These are phyloP conservation scores for Geopemphigus sp. DNA, from an alignment of 1,140 invertebrate species.

Conservation along the genomic window DNA sequence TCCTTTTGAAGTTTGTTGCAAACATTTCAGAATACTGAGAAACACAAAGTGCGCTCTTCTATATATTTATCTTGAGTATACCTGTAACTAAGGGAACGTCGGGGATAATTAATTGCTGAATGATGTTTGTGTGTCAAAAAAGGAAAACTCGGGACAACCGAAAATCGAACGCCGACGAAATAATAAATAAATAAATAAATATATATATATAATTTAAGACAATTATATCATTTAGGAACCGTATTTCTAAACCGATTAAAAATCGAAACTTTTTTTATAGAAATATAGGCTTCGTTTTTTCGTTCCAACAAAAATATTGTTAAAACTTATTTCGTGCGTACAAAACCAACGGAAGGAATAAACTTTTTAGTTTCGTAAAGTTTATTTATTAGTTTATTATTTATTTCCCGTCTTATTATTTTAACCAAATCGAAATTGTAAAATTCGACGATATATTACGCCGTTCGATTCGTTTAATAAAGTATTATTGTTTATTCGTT, in stretches of 20 bases:
- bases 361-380: too few relatives aligned
- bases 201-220: neutral
- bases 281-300: neutral
- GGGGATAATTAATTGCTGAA: neutral
- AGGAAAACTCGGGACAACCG: neutral
- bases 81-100: neutral
- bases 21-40: neutral
- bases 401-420: too few relatives aligned
- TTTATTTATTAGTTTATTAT: too few relatives aligned
- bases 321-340: too few relatives aligned
- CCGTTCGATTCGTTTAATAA: too few relatives aligned
- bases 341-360: too few relatives aligned
- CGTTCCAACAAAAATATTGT: too few relatives aligned
- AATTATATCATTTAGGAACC: neutral
- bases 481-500: too few relatives aligned
- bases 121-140: neutral
- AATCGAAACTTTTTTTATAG: neutral
- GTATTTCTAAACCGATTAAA: constrained; percentile 2
- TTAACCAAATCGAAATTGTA: too few relatives aligned
- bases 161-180: neutral
- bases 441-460: too few relatives aligned
- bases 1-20: neutral
- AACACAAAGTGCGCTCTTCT: neutral
- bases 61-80: neutral
- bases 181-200: too few relatives aligned